A percentile compares a stretch with the other conserved stretches of the same genome.
phyloP scores from a whole-genome alignment of 2,797 vertebrate species.

The Pangasius djambal region DNA sequence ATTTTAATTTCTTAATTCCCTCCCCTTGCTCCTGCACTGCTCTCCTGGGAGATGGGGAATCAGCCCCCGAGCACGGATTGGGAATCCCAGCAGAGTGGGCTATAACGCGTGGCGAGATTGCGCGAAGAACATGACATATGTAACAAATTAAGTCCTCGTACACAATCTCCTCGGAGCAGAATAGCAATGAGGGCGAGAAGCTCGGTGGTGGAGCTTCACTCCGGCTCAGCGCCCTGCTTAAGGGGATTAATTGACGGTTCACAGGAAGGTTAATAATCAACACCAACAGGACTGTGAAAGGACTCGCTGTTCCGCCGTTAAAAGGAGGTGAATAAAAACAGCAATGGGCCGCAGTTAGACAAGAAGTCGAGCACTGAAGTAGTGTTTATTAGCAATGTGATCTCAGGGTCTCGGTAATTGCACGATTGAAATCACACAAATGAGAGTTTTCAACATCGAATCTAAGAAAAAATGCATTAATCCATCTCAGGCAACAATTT shows the following conservation, averaged over 20 bases:
- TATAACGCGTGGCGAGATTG: slow-evolving; percentile 68
- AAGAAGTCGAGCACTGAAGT: neutral
- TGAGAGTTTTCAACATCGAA: neutral
- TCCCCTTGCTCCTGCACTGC: slow-evolving; percentile 33
- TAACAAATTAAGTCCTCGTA: slow-evolving; percentile 74
- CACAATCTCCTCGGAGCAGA: slow-evolving; percentile 59
- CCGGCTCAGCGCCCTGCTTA: slow-evolving; percentile 59
- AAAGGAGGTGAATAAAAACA: slow-evolving; percentile 46
- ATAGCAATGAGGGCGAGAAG: slow-evolving; percentile 69
- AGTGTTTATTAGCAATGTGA: slow-evolving; percentile 1
- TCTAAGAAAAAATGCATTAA: neutral
- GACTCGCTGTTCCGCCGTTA: slow-evolving; percentile 65
- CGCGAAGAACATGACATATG: slow-evolving; percentile 72
- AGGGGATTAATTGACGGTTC: slow-evolving; percentile 77
- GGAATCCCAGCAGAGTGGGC: slow-evolving; percentile 62
- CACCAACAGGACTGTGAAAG: slow-evolving; percentile 71
- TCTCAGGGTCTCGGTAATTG: slow-evolving; percentile 11
- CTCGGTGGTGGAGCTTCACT: slow-evolving; percentile 56
- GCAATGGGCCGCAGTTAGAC: neutral
- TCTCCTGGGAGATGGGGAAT: slow-evolving; percentile 48
- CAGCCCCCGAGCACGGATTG: slow-evolving; percentile 51
- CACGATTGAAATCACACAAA: neutral
- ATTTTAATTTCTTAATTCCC: slow-evolving; percentile 66
- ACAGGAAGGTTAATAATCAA: slow-evolving; percentile 78
- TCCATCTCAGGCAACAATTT: neutral